These are phyloP conservation scores for Leucophenga varia DNA, from an alignment of 1,140 invertebrate species.

Conservation along the genomic window DNA sequence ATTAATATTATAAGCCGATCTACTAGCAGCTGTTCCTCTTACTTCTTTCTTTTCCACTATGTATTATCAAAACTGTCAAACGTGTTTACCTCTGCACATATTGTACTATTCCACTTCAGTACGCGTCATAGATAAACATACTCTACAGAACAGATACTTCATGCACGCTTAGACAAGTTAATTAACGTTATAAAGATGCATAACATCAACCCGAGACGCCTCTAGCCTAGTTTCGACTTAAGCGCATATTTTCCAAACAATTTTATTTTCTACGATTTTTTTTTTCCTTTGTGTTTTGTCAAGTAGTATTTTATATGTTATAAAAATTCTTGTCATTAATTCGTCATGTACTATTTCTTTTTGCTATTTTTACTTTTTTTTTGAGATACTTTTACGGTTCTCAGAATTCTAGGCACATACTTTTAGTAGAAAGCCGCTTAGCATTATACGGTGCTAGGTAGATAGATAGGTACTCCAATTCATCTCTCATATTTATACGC, in stretches of 20 bases:
- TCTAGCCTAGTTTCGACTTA: no score
- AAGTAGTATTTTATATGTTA: constrained; percentile 9
- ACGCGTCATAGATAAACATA: no score
- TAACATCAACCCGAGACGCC: no score
- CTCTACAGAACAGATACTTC: no score
- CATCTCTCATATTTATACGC: no score
- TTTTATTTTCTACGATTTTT: constrained; percentile 5
- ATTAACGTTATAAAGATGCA: no score
- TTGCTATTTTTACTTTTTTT: constrained; percentile 34
- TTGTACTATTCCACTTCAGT: no score
- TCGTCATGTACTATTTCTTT: constrained; percentile 47
- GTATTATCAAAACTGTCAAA: constrained; percentile 31
- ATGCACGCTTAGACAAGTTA: constrained; percentile 46
- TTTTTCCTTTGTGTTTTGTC: no score
- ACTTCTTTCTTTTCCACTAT: background rate
- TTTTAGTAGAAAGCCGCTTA: background rate
- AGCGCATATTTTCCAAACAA: no score
- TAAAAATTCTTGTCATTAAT: constrained; percentile 33
- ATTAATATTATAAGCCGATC: no score
- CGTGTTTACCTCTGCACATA: constrained; percentile 28
- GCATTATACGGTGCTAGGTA: background rate
- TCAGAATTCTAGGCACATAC: constrained; percentile 23
- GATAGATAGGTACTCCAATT: constrained; percentile 12
- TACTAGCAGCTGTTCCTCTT: no score
- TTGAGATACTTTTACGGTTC: constrained; percentile 38